Conservation (phyloP, 2,113 vertebrate genomes). For the Thunnus maccoyii region DNA sequence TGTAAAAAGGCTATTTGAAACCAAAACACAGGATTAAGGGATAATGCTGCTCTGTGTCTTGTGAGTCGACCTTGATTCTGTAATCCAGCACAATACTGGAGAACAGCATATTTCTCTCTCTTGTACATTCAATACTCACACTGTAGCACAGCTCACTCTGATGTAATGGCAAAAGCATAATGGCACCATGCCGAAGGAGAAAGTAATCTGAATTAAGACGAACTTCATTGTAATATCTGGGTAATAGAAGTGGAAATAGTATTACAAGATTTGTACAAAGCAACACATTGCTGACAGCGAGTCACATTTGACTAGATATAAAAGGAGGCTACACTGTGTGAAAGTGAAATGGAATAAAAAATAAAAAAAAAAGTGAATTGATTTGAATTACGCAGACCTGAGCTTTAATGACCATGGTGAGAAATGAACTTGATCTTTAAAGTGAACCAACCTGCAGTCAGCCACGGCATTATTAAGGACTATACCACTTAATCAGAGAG, state of each 20-base stretch:
- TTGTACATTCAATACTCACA: slow-evolving; percentile 76
- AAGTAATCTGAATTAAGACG: slow-evolving; percentile 73
- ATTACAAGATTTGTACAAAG: slow-evolving; percentile 50
- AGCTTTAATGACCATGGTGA: slow-evolving; percentile 81
- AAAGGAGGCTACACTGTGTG: slow-evolving; percentile 9
- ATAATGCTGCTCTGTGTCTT: slow-evolving; percentile 85
- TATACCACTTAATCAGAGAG: slow-evolving; percentile 81
- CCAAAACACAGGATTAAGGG: slow-evolving; percentile 87
- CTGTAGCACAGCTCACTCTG: slow-evolving; percentile 70
- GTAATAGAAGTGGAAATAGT: slow-evolving; percentile 49
- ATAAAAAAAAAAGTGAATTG: slow-evolving; percentile 43
- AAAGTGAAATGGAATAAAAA: not conserved
- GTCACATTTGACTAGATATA: slow-evolving; percentile 41
- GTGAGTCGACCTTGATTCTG: slow-evolving; percentile 85
- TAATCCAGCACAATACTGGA: slow-evolving; percentile 84
- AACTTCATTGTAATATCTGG: slow-evolving; percentile 54
- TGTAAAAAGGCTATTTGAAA: slow-evolving; percentile 86
- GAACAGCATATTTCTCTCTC: slow-evolving; percentile 79
- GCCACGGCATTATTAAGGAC: slow-evolving; percentile 71
- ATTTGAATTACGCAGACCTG: slow-evolving; percentile 71
- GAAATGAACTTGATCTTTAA: slow-evolving; percentile 85
- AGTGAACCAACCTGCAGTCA: slow-evolving; percentile 74
- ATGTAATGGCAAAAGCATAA: slow-evolving; percentile 76
- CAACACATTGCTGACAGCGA: slow-evolving; percentile 29
- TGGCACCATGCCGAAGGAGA: slow-evolving; percentile 59